Base-by-base conservation (phyloP, 2,113 vertebrate genomes). In the Acrocephalus kingi region DNA sequence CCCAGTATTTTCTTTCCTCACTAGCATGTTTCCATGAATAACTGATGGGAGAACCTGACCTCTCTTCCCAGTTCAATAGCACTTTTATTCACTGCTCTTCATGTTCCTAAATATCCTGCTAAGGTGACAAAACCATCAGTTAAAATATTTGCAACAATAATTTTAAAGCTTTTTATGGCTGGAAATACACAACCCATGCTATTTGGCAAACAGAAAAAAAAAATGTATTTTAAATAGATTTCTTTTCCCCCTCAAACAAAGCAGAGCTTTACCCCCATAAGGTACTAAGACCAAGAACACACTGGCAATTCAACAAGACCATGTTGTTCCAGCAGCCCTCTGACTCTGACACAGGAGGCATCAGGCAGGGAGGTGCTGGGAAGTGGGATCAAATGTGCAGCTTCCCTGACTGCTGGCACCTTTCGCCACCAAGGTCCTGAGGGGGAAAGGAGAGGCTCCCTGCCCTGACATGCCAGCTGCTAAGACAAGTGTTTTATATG, bases 111-210 rank as follows among this genome's bases (percentile, higher is more conserved):
- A 74, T 13, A 52, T 15, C 41, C 15, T 31, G 31, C 12, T 56
- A 72, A 80, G 17, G 55, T 72, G 72, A 61, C 54, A 87, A 77
- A 94, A 56, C 33, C 64, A 54, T 27, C 61, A 55, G 28, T 72
- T 88, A 67, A 61, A 81, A 75, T 49, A 71, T 9, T 13, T 61
- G 49, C n/a, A 75, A 52, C 67, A 84, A 87, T 61, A 67, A 68
- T 78, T 92, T 67, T 52, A 78, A 96, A 74, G 10, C 6, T 77
- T 84, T 95, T 85, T 63, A 86, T 58, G 39, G 18, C 9, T 74
- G 39, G 48, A 84, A 86, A 93, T 63, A 67, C 13, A 16, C 1
- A 4, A 24, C 4, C 25, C 64, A 6, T 43, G 28, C 19, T 59
- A 69, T 30, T 8, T 15, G 9, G 12, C 45, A 48, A 91, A 75